Conservation (phyloP, 2,888 invertebrate species). For the Caenorhabditis doughertyi region DNA sequence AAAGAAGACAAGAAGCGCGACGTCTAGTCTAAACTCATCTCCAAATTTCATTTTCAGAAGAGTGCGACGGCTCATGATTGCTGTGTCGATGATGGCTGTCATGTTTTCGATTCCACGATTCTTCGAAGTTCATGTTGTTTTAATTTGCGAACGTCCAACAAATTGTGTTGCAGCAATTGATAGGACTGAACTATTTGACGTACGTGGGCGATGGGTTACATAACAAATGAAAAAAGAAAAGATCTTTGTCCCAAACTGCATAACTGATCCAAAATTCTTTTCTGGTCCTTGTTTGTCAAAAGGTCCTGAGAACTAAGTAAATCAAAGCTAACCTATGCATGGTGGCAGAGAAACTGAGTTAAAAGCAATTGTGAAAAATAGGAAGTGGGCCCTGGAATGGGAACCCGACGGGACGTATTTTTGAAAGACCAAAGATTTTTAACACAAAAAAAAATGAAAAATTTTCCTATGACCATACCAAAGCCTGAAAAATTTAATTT, state of each 20-base stretch:
- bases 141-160: conserved; percentile 44
- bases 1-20: background rate
- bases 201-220: conserved; percentile 23
- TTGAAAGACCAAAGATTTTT: background rate
- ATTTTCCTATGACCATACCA: too few relatives aligned
- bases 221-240: background rate
- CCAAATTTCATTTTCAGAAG: conserved; percentile 72
- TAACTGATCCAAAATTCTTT: conserved; percentile 12
- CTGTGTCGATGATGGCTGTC: conserved; percentile 77
- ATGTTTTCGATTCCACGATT: conserved; percentile 80
- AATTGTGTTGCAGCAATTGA: conserved; percentile 65
- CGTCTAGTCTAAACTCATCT: background rate
- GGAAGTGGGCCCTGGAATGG: background rate
- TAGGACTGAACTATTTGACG: conserved; percentile 72
- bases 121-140: conserved; percentile 79
- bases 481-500: too few relatives aligned
- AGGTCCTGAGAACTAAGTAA: conserved; percentile 10
- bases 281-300: conserved; percentile 1
- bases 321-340: background rate
- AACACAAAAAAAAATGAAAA: too few relatives aligned
- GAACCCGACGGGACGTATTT: background rate
- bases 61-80: conserved; percentile 79
- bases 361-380: conserved; percentile 4
- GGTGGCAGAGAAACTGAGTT: conserved; percentile 5
- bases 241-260: conserved; percentile 26